Percentiles rank a stretch among this genome's conserved stretches.
Conservation (phyloP, 2,888 invertebrate genomes). For the Cheilosia scutellata region DNA sequence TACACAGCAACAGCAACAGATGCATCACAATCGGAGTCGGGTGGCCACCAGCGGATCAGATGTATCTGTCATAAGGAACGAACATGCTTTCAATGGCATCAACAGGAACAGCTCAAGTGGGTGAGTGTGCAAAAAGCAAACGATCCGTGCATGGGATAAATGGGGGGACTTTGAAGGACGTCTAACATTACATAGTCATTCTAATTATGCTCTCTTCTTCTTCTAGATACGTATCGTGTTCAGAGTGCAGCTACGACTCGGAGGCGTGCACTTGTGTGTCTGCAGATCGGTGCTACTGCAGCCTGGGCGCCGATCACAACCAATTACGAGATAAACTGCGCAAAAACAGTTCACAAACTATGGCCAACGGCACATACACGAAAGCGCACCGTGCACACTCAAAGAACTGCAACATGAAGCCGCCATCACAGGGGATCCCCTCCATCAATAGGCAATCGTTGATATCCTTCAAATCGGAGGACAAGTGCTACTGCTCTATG, state of each 20-base stretch:
- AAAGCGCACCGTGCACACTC: conserved; percentile 78
- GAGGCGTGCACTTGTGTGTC: conserved; percentile 91
- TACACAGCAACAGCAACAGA: conserved; percentile 77
- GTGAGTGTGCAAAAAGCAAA: conserved; percentile 78
- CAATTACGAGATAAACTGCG: conserved; percentile 77
- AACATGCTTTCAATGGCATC: conserved; percentile 86
- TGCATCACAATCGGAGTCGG: conserved; percentile 85
- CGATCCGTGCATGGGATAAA: conserved; percentile 26
- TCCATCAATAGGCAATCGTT: conserved; percentile 81
- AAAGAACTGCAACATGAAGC: conserved; percentile 75
- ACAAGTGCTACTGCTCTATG: conserved; percentile 88
- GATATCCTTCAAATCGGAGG: conserved; percentile 84
- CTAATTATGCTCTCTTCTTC: conserved; percentile 48
- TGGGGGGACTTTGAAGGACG: conserved; percentile 1
- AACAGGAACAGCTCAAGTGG: conserved; percentile 88
- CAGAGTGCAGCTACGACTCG: conserved; percentile 94
- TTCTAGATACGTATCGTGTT: conserved; percentile 91
- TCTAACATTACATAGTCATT: conserved; percentile 37
- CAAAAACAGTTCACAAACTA: conserved; percentile 51
- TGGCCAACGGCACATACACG: conserved; percentile 69
- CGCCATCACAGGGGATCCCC: conserved; percentile 30
- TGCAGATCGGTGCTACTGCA: conserved; percentile 94
- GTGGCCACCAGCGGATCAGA: conserved; percentile 87
- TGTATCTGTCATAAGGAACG: conserved; percentile 87
- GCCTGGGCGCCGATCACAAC: conserved; percentile 87